These are phyloP conservation scores for Heliocidaris erythrogramma DNA, from an alignment of 35 echinoderm and acorn worm species.

Conservation along the genomic window DNA sequence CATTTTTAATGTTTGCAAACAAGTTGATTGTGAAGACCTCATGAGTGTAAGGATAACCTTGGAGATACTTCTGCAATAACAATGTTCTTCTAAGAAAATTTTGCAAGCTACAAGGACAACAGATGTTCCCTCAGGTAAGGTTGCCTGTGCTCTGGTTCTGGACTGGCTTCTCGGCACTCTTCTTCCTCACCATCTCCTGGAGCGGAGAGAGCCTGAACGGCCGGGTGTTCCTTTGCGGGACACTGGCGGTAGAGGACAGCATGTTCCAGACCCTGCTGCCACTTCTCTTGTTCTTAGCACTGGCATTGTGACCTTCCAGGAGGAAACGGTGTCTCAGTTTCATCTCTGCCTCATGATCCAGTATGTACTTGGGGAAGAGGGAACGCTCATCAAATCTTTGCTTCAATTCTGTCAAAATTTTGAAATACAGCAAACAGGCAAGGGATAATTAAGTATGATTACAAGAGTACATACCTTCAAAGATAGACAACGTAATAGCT, in stretches of 20 bases:
- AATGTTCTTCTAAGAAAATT: too few species aligned
- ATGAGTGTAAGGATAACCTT: too few species aligned
- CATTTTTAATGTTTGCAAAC: too few species aligned
- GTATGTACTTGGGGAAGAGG: constrained; percentile 90
- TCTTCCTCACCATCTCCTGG: constrained; percentile 50
- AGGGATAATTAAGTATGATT: not conserved
- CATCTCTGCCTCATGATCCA: constrained; percentile 87
- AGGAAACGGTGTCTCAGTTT: constrained; percentile 58
- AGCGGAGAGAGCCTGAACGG: constrained; percentile 58
- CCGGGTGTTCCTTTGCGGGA: not conserved
- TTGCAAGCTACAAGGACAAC: too few species aligned
- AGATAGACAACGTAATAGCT: not conserved
- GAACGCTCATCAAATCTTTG: constrained; percentile 82
- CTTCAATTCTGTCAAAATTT: constrained; percentile 62
- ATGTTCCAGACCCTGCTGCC: constrained; percentile 14
- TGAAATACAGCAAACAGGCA: not conserved
- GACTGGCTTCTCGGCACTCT: constrained; percentile 18
- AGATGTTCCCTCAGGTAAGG: not conserved
- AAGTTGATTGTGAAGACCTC: too few species aligned
- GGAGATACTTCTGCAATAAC: too few species aligned
- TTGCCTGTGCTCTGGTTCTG: not conserved
- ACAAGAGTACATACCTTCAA: not conserved
- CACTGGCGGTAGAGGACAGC: not conserved
- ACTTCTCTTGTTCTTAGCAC: constrained; percentile 20
- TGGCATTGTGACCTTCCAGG: constrained; percentile 31